These are phyloP conservation scores for Chymomyza procnemis DNA, from an alignment of 2,888 invertebrate species.

Conservation along the genomic window DNA sequence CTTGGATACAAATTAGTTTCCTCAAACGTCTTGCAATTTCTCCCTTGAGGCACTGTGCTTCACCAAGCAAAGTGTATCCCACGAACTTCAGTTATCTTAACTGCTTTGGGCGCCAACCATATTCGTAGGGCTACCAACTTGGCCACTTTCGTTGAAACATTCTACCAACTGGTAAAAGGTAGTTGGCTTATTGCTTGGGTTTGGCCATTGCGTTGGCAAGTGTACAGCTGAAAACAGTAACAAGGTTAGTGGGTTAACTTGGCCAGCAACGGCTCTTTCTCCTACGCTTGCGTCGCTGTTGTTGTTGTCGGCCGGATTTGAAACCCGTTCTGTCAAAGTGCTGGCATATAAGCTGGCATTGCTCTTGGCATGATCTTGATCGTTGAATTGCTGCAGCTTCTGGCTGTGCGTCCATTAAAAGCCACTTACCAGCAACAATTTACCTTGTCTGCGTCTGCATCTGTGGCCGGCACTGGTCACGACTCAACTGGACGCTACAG, in stretches of 20 bases:
- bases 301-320: constrained; percentile 52
- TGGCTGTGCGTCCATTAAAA: constrained; percentile 43
- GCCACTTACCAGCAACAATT: constrained; percentile 32
- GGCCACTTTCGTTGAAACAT: constrained; percentile 41
- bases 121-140: neutral
- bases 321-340: constrained; percentile 50
- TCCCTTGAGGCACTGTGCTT: no score
- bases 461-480: neutral
- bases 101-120: no score
- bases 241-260: constrained; percentile 69
- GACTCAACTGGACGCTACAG: neutral
- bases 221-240: constrained; percentile 41
- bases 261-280: neutral
- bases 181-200: no score
- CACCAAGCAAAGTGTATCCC: no score
- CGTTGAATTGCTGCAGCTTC: neutral
- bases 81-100: no score
- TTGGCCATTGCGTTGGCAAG: neutral
- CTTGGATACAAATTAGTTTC: no score
- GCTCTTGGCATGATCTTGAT: constrained; percentile 32
- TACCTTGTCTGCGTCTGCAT: constrained; percentile 6
- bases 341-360: constrained; percentile 37
- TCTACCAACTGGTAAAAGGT: neutral
- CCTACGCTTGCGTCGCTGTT: neutral
- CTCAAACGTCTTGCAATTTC: no score